Percentiles rank a stretch among this genome's conserved stretches.
Evolutionary conservation across 2,888 invertebrate species (phyloP).

Genomic region (Watsonalla cultraria): DNA sequence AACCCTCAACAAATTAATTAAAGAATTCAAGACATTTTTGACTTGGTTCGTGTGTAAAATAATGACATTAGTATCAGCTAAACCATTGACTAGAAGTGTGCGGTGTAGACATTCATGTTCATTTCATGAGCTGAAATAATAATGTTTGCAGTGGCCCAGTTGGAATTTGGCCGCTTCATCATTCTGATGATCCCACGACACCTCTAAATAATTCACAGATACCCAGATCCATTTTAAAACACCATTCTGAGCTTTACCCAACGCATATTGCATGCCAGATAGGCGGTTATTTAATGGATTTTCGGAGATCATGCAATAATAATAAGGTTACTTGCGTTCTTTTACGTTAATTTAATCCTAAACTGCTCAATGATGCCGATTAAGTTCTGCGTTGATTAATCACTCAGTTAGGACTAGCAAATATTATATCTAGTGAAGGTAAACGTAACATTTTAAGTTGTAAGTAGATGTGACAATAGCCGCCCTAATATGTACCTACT

Average conservation of each 20-base stretch:
- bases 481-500: too few species aligned
- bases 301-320: constrained; percentile 10
- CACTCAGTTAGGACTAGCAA: neutral
- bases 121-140: constrained; percentile 10
- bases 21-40: too few species aligned
- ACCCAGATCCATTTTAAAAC: constrained; percentile 22
- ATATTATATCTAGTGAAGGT: neutral
- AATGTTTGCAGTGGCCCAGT: constrained; percentile 7
- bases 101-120: neutral
- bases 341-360: neutral
- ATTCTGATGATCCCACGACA: constrained; percentile 22
- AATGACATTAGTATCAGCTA: constrained; percentile 3
- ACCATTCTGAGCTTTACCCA: constrained; percentile 12
- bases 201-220: constrained; percentile 24
- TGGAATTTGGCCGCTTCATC: constrained; percentile 14
- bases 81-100: constrained; percentile 5
- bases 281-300: constrained; percentile 19
- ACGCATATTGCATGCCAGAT: constrained; percentile 12
- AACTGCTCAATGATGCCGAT: too few species aligned
- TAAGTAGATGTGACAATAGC: too few species aligned
- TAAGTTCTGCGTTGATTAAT: too few species aligned
- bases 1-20: too few species aligned
- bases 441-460: too few species aligned
- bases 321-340: constrained; percentile 3
- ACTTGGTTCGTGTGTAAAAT: neutral